phyloP scores from a whole-genome alignment of 2,888 invertebrate species.

The Nomada ferruginata region DNA sequence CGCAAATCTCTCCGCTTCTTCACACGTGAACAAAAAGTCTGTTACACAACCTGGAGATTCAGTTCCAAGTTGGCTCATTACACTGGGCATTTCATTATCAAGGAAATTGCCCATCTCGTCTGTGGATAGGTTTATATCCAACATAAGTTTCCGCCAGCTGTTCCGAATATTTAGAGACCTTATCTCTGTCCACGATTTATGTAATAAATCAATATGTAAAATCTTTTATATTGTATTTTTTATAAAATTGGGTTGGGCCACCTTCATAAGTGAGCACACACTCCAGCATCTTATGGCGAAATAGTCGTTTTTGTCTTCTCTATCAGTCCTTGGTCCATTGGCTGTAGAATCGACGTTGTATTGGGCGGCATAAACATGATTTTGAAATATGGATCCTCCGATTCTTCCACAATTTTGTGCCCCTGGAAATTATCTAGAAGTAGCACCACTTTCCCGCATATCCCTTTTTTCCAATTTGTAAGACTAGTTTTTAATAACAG shows the following conservation, averaged over 20 bases:
- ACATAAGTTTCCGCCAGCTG: too few species aligned
- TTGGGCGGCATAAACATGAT: slow-evolving; percentile 67
- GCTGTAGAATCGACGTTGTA: slow-evolving; percentile 69
- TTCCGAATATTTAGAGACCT: too few species aligned
- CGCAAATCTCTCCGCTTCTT: too few species aligned
- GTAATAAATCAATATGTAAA: neutral
- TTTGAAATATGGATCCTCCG: slow-evolving; percentile 39
- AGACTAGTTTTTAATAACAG: too few species aligned
- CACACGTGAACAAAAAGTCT: too few species aligned
- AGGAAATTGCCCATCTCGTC: too few species aligned
- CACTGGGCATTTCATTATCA: too few species aligned
- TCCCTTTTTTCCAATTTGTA: too few species aligned
- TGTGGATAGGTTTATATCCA: too few species aligned
- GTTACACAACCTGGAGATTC: too few species aligned
- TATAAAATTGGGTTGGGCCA: slow-evolving; percentile 48
- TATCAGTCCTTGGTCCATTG: slow-evolving; percentile 72
- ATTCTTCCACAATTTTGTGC: slow-evolving; percentile 26
- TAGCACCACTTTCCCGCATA: slow-evolving; percentile 54
- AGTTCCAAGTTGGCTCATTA: too few species aligned
- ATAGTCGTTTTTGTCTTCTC: slow-evolving; percentile 67
- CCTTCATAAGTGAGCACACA: slow-evolving; percentile 52
- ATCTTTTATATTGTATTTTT: slow-evolving; percentile 18
- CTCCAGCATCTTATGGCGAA: slow-evolving; percentile 55
- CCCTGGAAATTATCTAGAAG: slow-evolving; percentile 59
- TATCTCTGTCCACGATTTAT: neutral